Evolutionary conservation across 2,113 vertebrate species (phyloP), one percentile per base, ranked within the genome.

Genomic region (Anolis sagrei): DNA sequence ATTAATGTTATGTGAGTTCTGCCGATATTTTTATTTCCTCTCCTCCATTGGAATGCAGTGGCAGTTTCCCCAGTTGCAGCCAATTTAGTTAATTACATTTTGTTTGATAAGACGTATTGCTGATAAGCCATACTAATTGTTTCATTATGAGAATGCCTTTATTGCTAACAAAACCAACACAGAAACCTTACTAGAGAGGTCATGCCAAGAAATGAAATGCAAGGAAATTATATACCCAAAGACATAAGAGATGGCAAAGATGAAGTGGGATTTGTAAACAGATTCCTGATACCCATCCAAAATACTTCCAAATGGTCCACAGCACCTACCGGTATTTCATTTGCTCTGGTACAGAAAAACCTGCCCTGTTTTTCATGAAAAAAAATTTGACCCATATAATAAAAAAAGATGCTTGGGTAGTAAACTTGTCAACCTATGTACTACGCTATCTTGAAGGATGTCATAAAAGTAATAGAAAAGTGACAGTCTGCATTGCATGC

Each of bases 101-200:
- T 64, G 68, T 82, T 88, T 88, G 29, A 48, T 76, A 70, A 83
- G 32, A 64, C 27, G 64, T 75, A 74, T 66, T 64, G 27, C 58
- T 75, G 84, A 81, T 81, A 86, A 86, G 58, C 23, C 36, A 66
- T 86, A 51, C 74, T 85, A 78, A 78, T 85, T 86, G 58, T 86
- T 86, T 7, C 62, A 74, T 86, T 74, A 75, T 80, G 49, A 27
- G 32, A 66, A 66, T 23, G 39, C n/a, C 29, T 74, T 81, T 66
- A 81, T 16, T 44, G 39, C 39, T 44, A 44, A 44, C 39, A 44
- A 44, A 74, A 74, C 64, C 21, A 66, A 23, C 70, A 81, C 78
- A 74, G 32, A 80, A 48, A 61, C 39, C 39, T 10, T 51, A 44
- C 66, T 70, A 75, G 54, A 16, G 75, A 72, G 54, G 78, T 81